Conservation (phyloP, 2,888 invertebrate species). For the Euphydryas editha region DNA sequence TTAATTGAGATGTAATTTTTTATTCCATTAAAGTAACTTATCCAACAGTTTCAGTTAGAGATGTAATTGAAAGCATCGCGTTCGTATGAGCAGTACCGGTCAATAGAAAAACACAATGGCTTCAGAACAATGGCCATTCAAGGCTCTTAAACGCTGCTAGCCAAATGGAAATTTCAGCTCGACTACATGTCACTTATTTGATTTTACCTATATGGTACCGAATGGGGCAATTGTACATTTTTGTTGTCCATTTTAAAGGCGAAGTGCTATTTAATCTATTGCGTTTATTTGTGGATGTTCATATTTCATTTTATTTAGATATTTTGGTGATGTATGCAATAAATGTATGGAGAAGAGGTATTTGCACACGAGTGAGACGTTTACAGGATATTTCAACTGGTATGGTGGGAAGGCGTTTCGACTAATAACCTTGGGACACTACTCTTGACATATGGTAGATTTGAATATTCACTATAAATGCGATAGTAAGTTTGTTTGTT, state of each 20-base stretch:
- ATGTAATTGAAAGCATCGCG: slow-evolving; percentile 64
- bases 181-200: slow-evolving; percentile 60
- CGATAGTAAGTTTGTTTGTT: too few species aligned
- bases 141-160: slow-evolving; percentile 72
- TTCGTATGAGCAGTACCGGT: slow-evolving; percentile 66
- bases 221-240: slow-evolving; percentile 41
- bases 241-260: slow-evolving; percentile 32
- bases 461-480: too few species aligned
- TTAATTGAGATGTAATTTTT: not conserved
- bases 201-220: slow-evolving; percentile 53
- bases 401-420: too few species aligned
- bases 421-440: too few species aligned
- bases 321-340: not conserved
- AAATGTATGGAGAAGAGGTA: too few species aligned
- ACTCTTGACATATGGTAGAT: too few species aligned
- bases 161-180: slow-evolving; percentile 77
- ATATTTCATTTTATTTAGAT: not conserved
- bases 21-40: slow-evolving; percentile 30
- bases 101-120: slow-evolving; percentile 79
- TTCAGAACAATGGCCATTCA: slow-evolving; percentile 69
- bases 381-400: too few species aligned
- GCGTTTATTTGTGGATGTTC: not conserved
- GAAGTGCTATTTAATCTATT: slow-evolving; percentile 27
- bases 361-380: too few species aligned
- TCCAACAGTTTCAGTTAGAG: slow-evolving; percentile 57